phyloP scores from a whole-genome alignment of 2,113 vertebrate species.

The Oreotrochilus melanogaster region DNA sequence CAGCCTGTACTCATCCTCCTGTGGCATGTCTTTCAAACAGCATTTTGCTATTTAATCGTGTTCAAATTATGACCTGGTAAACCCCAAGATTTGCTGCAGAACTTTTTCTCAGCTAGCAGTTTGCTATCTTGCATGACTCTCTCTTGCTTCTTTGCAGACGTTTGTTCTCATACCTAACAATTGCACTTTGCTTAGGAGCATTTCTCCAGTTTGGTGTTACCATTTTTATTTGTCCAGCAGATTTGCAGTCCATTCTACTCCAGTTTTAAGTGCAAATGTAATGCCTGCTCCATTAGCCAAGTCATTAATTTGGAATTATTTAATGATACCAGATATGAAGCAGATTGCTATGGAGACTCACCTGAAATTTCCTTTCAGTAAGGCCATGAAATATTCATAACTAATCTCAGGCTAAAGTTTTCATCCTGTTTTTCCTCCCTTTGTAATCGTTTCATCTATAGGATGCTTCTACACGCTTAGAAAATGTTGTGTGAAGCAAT shows the following conservation, averaged over 20 bases:
- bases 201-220: background rate
- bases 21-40: background rate
- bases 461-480: background rate
- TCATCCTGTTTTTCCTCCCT: background rate
- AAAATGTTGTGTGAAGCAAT: background rate
- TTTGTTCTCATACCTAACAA: background rate
- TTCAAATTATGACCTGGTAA: background rate
- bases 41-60: accelerated
- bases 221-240: background rate
- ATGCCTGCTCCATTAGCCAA: background rate
- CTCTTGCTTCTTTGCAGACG: background rate
- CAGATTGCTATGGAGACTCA: constrained; percentile 43
- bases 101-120: background rate
- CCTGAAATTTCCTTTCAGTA: constrained; percentile 25
- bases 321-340: background rate
- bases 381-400: constrained; percentile 45
- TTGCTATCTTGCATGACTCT: background rate
- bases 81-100: background rate
- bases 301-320: constrained; percentile 23
- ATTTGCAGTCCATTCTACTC: background rate
- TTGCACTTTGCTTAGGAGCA: background rate
- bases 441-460: constrained; percentile 9
- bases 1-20: background rate
- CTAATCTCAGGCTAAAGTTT: constrained; percentile 8
- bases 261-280: background rate